Evolutionary conservation across 2,113 vertebrate species (phyloP).

Genomic region (Mesocricetus auratus): DNA sequence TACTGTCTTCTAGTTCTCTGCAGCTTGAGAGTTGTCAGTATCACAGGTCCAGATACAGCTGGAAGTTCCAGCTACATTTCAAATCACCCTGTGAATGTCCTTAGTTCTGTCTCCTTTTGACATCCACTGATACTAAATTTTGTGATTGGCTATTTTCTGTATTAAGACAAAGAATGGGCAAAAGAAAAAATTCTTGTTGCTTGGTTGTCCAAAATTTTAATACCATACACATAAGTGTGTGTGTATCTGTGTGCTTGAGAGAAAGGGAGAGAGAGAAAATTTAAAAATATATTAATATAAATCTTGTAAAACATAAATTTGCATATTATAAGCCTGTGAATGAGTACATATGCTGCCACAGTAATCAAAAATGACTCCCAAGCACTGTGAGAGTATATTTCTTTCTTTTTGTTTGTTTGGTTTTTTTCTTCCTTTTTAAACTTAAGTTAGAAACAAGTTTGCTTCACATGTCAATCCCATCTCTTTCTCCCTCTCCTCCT

Average conservation of each 20-base stretch:
- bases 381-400: slow-evolving; percentile 3
- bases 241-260: no score
- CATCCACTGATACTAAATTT: background rate
- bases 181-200: background rate
- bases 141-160: slow-evolving; percentile 11
- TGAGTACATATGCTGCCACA: slow-evolving; percentile 7
- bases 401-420: no score
- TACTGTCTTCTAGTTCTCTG: background rate
- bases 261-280: background rate
- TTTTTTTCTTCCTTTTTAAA: no score
- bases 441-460: no score
- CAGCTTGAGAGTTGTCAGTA: background rate
- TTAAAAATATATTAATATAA: background rate
- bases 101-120: background rate
- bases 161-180: background rate
- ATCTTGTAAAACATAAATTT: background rate
- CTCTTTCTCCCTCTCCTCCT: no score
- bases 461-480: no score
- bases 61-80: background rate
- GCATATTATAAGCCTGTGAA: background rate
- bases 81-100: background rate
- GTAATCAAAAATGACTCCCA: slow-evolving; percentile 42
- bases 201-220: background rate
- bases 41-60: background rate
- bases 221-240: fast-evolving